These are phyloP conservation scores for Ophraella communa DNA, from an alignment of 2,888 invertebrate species.

Conservation along the genomic window DNA sequence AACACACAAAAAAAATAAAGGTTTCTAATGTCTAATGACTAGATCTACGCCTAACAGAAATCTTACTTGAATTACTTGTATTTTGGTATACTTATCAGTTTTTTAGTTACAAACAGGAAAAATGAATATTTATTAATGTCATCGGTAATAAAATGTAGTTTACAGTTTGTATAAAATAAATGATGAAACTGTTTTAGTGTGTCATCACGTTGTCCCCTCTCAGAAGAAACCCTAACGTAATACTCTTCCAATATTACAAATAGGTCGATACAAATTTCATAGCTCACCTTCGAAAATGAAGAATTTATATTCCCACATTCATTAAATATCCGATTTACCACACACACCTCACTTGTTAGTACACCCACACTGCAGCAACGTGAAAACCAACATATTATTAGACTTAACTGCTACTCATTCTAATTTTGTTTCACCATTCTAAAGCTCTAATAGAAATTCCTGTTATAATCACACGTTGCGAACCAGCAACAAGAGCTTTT, in stretches of 20 bases:
- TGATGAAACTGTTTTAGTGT: too few species aligned
- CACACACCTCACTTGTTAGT: conserved; percentile 37
- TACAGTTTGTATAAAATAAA: too few species aligned
- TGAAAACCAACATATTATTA: conserved; percentile 37
- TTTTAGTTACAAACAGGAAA: too few species aligned
- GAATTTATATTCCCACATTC: conserved; percentile 34
- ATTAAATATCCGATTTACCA: conserved; percentile 33
- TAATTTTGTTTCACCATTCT: conserved; percentile 32
- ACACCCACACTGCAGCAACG: conserved; percentile 34
- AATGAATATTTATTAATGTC: too few species aligned
- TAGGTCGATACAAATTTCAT: conserved; percentile 8
- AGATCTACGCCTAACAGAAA: too few species aligned
- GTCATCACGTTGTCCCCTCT: too few species aligned
- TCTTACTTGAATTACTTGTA: too few species aligned
- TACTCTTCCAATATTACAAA: background rate
- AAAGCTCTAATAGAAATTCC: conserved; percentile 32
- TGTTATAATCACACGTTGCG: conserved; percentile 32
- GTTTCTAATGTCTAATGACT: too few species aligned
- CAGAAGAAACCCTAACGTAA: too few species aligned
- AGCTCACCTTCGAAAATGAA: conserved; percentile 21
- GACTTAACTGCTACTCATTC: conserved; percentile 33
- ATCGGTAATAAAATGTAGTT: too few species aligned
- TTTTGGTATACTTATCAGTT: too few species aligned
- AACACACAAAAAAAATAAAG: too few species aligned
- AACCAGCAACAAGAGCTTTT: conserved; percentile 1